phyloP scores from a whole-genome alignment of 2,797 vertebrate genomes.

The Myotis daubentonii region DNA sequence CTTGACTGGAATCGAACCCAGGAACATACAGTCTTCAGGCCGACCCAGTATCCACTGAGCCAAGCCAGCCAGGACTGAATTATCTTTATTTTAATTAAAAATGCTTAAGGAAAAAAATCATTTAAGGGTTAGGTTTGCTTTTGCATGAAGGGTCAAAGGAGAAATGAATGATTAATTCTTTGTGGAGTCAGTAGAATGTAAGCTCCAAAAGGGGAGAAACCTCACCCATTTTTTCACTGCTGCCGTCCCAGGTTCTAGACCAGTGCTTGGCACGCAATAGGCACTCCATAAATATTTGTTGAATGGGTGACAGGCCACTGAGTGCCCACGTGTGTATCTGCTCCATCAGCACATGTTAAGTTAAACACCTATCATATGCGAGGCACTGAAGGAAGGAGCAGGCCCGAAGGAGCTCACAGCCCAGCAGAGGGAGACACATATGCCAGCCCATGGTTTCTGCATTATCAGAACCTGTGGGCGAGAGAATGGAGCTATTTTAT shows the following conservation, averaged over 20 bases:
- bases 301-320: not conserved
- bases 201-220: not conserved
- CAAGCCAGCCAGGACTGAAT: not conserved
- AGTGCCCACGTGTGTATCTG: not conserved
- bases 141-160: not conserved
- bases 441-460: not conserved
- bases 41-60: too few relatives aligned
- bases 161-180: not conserved
- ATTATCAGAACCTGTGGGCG: not conserved
- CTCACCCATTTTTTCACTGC: not conserved
- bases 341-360: not conserved
- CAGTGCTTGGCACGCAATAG: not conserved
- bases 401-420: not conserved
- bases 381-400: not conserved
- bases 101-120: not conserved
- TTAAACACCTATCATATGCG: not conserved
- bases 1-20: too few relatives aligned
- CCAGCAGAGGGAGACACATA: not conserved
- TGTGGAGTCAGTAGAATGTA: not conserved
- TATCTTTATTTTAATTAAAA: not conserved
- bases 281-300: not conserved
- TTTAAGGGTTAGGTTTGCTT: not conserved
- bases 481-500: not conserved
- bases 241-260: not conserved
- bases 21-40: too few relatives aligned